phyloP scores from a whole-genome alignment of 2,797 vertebrate species.

The Oceanodroma leucorhoa region DNA sequence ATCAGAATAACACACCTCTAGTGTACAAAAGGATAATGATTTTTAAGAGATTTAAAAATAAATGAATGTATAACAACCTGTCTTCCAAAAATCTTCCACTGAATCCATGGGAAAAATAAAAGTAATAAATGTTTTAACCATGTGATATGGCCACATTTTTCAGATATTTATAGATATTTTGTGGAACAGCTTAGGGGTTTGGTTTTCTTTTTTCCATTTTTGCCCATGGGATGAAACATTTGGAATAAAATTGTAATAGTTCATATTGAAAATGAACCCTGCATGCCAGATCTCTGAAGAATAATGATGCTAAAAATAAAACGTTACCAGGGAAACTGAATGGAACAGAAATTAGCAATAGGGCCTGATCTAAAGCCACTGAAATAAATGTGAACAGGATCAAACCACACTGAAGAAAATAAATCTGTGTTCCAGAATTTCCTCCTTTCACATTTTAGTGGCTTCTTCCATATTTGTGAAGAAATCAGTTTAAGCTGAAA shows the following conservation, averaged over 20 bases:
- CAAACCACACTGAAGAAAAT: neutral
- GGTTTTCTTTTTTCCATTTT: neutral
- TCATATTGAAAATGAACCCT: conserved; percentile 15
- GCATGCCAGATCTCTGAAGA: conserved; percentile 24
- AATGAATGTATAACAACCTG: neutral
- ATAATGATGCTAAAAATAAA: conserved; percentile 58
- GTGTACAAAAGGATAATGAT: neutral
- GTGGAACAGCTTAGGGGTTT: neutral
- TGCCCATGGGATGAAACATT: neutral
- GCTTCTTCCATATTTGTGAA: neutral
- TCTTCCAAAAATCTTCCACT: neutral
- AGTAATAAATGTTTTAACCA: neutral
- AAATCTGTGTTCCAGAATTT: neutral
- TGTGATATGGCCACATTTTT: neutral
- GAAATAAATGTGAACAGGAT: neutral
- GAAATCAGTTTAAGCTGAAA: neutral
- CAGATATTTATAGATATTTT: neutral
- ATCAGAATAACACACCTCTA: neutral
- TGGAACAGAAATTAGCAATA: conserved; percentile 26
- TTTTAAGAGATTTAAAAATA: neutral
- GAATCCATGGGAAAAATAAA: neutral
- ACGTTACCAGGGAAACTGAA: conserved; percentile 50
- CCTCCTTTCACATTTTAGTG: neutral
- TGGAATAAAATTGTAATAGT: neutral
- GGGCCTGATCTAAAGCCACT: conserved; percentile 9